These are phyloP conservation scores for Corapipo altera DNA, from an alignment of 2,113 vertebrate genomes.

Conservation along the genomic window DNA sequence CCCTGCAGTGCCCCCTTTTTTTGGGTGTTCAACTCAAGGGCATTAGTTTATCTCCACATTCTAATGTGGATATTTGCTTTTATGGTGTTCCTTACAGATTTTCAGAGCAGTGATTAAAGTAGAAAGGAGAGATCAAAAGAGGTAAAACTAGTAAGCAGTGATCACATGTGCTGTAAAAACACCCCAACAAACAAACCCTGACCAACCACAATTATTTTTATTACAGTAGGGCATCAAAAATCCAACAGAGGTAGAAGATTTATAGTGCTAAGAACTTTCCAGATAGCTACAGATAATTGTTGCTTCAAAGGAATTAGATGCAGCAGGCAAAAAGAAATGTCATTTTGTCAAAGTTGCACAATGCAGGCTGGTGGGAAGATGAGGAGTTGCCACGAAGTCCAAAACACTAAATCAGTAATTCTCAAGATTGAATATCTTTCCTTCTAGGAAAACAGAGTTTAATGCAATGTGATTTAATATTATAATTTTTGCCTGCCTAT, in stretches of 20 bases:
- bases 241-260: not conserved
- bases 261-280: not conserved
- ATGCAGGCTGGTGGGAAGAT: not conserved
- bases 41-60: rapidly evolving
- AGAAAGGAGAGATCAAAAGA: not conserved
- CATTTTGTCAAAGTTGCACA: not conserved
- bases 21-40: not conserved
- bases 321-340: not conserved
- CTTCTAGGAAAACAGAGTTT: not conserved
- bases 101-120: not conserved
- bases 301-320: not conserved
- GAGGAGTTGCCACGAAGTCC: not conserved
- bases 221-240: not conserved
- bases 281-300: not conserved
- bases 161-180: not conserved
- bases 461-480: not conserved
- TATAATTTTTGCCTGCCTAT: not conserved
- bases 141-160: not conserved
- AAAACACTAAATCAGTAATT: not conserved
- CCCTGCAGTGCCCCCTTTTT: not conserved
- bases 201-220: not conserved
- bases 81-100: not conserved
- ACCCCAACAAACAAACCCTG: not conserved
- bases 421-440: not conserved
- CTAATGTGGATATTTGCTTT: not conserved